Conservation (phyloP, 2,888 invertebrate genomes). For the Megamerina dolium region DNA sequence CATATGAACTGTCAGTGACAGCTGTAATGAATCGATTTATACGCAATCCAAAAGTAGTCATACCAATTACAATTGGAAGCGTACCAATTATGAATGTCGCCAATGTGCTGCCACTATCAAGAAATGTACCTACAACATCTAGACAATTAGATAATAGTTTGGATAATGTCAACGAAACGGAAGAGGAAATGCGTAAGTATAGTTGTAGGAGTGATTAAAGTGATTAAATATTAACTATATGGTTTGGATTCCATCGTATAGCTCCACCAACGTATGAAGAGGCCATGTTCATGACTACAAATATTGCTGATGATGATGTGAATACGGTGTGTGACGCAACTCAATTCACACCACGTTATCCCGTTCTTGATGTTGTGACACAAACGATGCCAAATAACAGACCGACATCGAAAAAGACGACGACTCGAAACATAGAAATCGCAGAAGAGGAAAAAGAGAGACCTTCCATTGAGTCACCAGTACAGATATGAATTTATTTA, state of each 20-base stretch:
- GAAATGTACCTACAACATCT: slow-evolving; percentile 38
- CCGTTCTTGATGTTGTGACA: slow-evolving; percentile 40
- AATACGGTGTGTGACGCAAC: slow-evolving; percentile 32
- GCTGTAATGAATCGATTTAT: slow-evolving; percentile 38
- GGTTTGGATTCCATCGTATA: too few relatives aligned
- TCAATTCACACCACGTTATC: slow-evolving; percentile 44
- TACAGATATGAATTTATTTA: slow-evolving; percentile 35
- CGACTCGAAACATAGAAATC: too few relatives aligned
- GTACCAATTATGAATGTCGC: slow-evolving; percentile 32
- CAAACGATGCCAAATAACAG: background rate
- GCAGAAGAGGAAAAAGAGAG: slow-evolving; percentile 22
- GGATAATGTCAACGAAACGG: slow-evolving; percentile 24
- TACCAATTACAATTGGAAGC: slow-evolving; percentile 47
- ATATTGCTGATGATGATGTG: slow-evolving; percentile 41
- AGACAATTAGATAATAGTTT: slow-evolving; percentile 28
- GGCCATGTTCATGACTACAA: slow-evolving; percentile 42
- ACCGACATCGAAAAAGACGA: too few relatives aligned
- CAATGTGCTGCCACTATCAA: slow-evolving; percentile 28
- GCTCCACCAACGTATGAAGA: slow-evolving; percentile 49
- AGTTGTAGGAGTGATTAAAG: too few relatives aligned
- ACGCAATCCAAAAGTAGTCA: slow-evolving; percentile 34
- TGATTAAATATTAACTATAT: too few relatives aligned
- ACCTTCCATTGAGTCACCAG: slow-evolving; percentile 28
- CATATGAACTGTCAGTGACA: slow-evolving; percentile 41
- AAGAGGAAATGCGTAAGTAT: slow-evolving; percentile 30